Percentiles rank a stretch among this genome's conserved stretches.
Evolutionary conservation across 2,797 vertebrate genomes (phyloP).

Genomic region (Pagetopsis macropterus): DNA sequence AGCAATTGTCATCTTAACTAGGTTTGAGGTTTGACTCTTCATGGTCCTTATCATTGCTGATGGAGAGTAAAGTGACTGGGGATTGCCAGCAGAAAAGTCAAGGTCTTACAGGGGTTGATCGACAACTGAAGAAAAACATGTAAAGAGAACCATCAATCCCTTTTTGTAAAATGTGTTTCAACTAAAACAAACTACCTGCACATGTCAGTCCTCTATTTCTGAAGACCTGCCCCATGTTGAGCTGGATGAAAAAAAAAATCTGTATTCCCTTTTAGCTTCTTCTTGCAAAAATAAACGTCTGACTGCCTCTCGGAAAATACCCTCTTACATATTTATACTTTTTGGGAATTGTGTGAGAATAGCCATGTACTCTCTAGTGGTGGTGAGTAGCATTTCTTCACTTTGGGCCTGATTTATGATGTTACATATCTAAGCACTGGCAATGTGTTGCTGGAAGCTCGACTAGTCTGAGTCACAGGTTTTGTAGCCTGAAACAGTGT

Average conservation of each 20-base stretch:
- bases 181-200: constrained; percentile 3
- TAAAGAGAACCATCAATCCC: not conserved
- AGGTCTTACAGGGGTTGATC: constrained; percentile 6
- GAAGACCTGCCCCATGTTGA: constrained; percentile 2
- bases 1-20: not conserved
- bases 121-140: not conserved
- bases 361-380: not conserved
- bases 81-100: constrained; percentile 34
- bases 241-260: constrained; percentile 8
- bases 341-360: constrained; percentile 29
- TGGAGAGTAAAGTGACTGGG: constrained; percentile 14
- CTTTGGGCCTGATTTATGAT: constrained; percentile 30
- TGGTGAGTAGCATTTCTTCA: not conserved
- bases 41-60: constrained; percentile 24
- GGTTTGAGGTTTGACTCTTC: constrained; percentile 26
- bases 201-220: constrained; percentile 24
- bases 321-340: constrained; percentile 24
- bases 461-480: constrained; percentile 26
- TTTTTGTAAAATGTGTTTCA: not conserved
- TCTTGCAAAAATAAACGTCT: constrained; percentile 10
- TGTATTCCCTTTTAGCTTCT: constrained; percentile 32
- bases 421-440: not conserved
- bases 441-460: constrained; percentile 7
- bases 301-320: constrained; percentile 13
- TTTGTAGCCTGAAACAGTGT: constrained; percentile 9